Percentiles rank a stretch among this genome's conserved stretches.
Evolutionary conservation across 2,113 vertebrate genomes (phyloP).

Genomic region (Lepisosteus oculatus): DNA sequence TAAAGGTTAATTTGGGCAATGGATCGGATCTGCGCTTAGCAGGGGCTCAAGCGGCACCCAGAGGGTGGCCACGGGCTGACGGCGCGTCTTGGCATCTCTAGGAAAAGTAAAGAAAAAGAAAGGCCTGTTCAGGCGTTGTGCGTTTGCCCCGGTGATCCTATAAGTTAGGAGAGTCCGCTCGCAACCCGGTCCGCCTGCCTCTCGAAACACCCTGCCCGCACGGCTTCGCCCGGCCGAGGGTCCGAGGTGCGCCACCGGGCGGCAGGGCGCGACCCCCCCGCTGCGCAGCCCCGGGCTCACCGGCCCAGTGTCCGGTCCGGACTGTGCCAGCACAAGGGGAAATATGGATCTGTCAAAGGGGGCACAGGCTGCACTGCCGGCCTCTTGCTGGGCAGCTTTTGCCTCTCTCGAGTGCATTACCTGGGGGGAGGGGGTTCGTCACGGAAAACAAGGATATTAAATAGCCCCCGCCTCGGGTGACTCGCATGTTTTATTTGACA

Average conservation of each 20-base stretch:
- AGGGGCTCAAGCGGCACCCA: background rate
- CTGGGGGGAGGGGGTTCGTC: too few species aligned
- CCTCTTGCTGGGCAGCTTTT: too few species aligned
- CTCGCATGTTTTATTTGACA: too few species aligned
- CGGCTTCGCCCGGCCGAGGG: background rate
- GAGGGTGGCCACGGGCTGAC: too few species aligned
- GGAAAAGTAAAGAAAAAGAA: background rate
- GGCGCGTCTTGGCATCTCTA: background rate
- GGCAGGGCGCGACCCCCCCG: background rate
- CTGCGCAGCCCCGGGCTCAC: too few species aligned
- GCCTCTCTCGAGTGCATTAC: too few species aligned
- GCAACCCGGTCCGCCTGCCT: background rate
- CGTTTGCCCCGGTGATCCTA: too few species aligned
- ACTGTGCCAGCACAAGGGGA: background rate
- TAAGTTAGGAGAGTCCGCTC: too few species aligned
- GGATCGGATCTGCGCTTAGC: background rate
- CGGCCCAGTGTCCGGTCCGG: too few species aligned
- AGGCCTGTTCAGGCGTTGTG: too few species aligned
- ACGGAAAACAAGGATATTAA: too few species aligned
- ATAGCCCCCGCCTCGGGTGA: too few species aligned
- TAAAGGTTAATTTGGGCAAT: conserved; percentile 23
- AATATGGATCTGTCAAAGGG: conserved; percentile 4
- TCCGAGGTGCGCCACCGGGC: conserved; percentile 12
- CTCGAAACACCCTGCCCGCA: background rate
- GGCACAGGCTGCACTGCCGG: background rate